phyloP scores from a whole-genome alignment of 2,888 invertebrate genomes.

The Neria commutata region DNA sequence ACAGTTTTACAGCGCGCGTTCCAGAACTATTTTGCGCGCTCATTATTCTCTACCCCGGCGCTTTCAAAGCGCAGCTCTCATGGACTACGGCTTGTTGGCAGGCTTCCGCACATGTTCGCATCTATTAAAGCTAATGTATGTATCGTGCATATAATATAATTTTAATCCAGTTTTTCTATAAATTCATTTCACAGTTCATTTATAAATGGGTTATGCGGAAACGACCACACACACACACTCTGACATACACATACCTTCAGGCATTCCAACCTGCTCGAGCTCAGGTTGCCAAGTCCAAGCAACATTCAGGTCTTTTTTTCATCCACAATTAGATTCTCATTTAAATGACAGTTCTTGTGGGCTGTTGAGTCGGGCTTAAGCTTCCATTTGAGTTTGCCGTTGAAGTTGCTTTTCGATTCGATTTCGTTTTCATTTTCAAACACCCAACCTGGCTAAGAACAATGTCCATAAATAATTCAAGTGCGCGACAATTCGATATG shows the following conservation, averaged over 20 bases:
- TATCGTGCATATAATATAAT: not conserved
- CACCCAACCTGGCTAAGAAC: not conserved
- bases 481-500: constrained; percentile 21
- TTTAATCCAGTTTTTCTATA: not conserved
- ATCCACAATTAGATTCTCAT: too few species aligned
- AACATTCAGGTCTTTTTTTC: too few species aligned
- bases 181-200: not conserved
- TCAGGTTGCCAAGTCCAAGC: too few species aligned
- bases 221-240: constrained; percentile 27
- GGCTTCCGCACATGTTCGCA: not conserved
- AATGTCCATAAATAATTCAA: constrained; percentile 15
- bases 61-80: constrained; percentile 16
- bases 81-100: constrained; percentile 12
- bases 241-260: too few species aligned
- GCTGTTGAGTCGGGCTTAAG: not conserved
- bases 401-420: constrained; percentile 11
- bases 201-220: constrained; percentile 40
- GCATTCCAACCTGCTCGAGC: too few species aligned
- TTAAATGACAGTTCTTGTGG: not conserved
- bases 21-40: constrained; percentile 13
- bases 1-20: not conserved
- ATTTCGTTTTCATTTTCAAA: constrained; percentile 2
- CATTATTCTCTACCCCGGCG: constrained; percentile 29
- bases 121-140: too few species aligned
- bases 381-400: not conserved